Conservation (phyloP, 92 coral and sea anemone genomes). For the Actinernus sp. region DNA sequence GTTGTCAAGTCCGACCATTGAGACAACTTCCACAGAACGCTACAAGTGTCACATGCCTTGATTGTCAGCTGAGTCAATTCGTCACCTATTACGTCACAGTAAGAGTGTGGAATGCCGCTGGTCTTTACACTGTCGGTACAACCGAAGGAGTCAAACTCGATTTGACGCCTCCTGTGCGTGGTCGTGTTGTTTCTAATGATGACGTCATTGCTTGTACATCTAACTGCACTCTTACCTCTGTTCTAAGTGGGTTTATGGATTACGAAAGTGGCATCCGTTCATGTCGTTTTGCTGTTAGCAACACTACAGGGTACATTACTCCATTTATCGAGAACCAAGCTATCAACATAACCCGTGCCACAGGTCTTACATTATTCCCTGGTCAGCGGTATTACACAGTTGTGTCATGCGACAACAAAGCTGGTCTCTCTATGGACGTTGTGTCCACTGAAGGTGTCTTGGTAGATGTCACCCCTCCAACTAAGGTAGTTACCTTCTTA, state of each 20-base stretch:
- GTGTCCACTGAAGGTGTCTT: slow-evolving; percentile 53
- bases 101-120: slow-evolving; percentile 91
- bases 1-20: slow-evolving; percentile 84
- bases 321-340: slow-evolving; percentile 30
- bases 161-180: slow-evolving; percentile 71
- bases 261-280: slow-evolving; percentile 75
- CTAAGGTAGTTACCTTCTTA: slow-evolving; percentile 68
- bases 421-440: slow-evolving; percentile 50
- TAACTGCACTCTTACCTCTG: slow-evolving; percentile 65
- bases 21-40: slow-evolving; percentile 45
- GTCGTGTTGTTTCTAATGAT: slow-evolving; percentile 39
- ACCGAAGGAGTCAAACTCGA: slow-evolving; percentile 69
- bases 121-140: slow-evolving; percentile 54
- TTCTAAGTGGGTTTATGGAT: slow-evolving; percentile 70
- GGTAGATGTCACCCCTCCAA: slow-evolving; percentile 90
- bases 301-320: slow-evolving; percentile 26
- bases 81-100: slow-evolving; percentile 76
- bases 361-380: slow-evolving; percentile 49
- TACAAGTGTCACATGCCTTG: slow-evolving; percentile 68
- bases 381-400: slow-evolving; percentile 69
- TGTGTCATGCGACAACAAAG: slow-evolving; percentile 75
- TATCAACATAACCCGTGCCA: slow-evolving; percentile 32
- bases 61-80: slow-evolving; percentile 65
- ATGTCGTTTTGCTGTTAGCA: slow-evolving; percentile 70
- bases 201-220: slow-evolving; percentile 57